These are phyloP conservation scores for Uria aalge DNA, from an alignment of 2,113 vertebrate species.

Conservation along the genomic window DNA sequence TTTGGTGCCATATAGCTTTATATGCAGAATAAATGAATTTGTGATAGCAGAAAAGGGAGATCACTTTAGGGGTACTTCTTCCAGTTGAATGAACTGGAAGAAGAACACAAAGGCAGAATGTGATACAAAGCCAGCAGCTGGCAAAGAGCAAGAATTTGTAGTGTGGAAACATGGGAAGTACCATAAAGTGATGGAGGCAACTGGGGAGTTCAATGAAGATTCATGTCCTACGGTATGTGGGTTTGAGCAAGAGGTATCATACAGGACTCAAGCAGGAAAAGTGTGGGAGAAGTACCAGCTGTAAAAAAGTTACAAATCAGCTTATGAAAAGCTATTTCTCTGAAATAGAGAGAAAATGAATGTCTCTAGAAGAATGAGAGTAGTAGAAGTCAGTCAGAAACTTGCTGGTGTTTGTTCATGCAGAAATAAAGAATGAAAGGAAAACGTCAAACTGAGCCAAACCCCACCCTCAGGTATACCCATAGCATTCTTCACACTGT, in stretches of 20 bases:
- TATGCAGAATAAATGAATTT: neutral
- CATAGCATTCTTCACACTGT: neutral
- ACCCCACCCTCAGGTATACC: neutral
- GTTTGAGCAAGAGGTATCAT: neutral
- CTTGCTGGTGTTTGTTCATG: neutral
- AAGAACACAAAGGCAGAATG: neutral
- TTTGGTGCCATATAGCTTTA: neutral
- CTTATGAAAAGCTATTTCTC: neutral
- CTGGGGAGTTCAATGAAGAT: neutral
- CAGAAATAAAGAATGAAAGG: conserved; percentile 10
- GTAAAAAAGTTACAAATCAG: neutral
- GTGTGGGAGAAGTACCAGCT: neutral
- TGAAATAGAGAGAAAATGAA: neutral
- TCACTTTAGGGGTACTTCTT: neutral
- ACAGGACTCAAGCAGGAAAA: neutral
- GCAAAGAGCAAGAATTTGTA: neutral
- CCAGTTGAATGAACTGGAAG: neutral
- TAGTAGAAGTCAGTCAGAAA: neutral
- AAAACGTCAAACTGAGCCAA: neutral
- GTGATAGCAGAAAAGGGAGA: neutral
- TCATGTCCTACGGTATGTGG: neutral
- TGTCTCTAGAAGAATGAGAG: neutral
- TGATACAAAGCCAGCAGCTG: neutral
- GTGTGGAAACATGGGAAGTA: neutral
- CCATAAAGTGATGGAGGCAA: neutral